phyloP scores from a whole-genome alignment of 2,797 vertebrate genomes.

The Neosalanx taihuensis region DNA sequence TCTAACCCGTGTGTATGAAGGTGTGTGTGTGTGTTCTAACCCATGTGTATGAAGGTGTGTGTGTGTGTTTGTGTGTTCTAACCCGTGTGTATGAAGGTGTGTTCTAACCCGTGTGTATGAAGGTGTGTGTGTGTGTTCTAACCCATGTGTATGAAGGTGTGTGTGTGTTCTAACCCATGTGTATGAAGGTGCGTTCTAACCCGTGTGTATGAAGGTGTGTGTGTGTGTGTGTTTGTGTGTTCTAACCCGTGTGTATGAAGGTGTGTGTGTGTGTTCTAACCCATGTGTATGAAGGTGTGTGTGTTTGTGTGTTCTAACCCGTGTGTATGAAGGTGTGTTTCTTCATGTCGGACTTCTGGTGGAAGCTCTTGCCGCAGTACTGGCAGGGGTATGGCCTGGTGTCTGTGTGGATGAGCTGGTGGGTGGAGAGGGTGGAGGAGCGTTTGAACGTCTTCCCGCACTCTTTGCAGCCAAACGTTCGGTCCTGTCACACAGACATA shows the following conservation, averaged over 20 bases:
- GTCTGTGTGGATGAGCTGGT: constrained; percentile 76
- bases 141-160: constrained; percentile 55
- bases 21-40: no score
- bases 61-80: no score
- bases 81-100: no score
- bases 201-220: no score
- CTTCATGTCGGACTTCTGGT: constrained; percentile 84
- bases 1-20: no score
- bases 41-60: no score
- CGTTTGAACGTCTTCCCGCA: constrained; percentile 73
- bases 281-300: constrained; percentile 46
- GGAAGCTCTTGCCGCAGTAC: constrained; percentile 72
- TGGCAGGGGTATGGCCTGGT: constrained; percentile 70
- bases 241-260: no score
- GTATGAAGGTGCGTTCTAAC: no score
- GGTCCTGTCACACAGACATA: constrained; percentile 51
- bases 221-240: no score
- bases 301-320: constrained; percentile 39
- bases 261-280: constrained; percentile 36
- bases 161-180: constrained; percentile 52
- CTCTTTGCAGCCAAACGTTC: constrained; percentile 62
- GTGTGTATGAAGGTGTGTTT: constrained; percentile 60
- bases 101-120: no score
- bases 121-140: constrained; percentile 11
- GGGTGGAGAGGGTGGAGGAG: constrained; percentile 71